Base-by-base conservation (phyloP, 1,140 invertebrate species). In the Heliconius hermathena region DNA sequence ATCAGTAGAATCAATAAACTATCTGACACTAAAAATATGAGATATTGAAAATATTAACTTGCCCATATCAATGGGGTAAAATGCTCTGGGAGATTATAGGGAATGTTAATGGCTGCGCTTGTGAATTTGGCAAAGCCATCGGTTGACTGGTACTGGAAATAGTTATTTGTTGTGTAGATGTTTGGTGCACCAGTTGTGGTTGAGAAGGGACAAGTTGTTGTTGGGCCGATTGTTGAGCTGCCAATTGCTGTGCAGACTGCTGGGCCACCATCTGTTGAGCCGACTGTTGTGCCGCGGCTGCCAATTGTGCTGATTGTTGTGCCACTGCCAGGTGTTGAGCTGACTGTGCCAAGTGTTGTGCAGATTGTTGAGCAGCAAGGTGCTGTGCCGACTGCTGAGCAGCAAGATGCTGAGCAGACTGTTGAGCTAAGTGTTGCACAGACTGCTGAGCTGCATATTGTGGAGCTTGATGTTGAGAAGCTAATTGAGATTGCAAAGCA, bases 21-120 rank as follows among this genome's bases (percentile, higher is more conserved):
- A 66, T 66, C 71, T 36, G 13, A 71, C 71, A 71, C 18, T 38
- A 71, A 71, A 29, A 71, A 36, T 71, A 71, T 71, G 54, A 57
- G 54, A 57, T 57, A 16, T 29, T 66, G 22, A 6, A 22, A 66
- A 66, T 66, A 66, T 5, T 66, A 29, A 66, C 16, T 29, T 66
- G n/a, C 20, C 22, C 33, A 71, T 38, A 70, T 81, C n/a, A 94
- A 82, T 94, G 93, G 18, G 93, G 93, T 73, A 94, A 85, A 76
- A 94, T 94, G 75, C 90, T 94, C 82, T 94, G 93, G 26, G 93
- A 93, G 80, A 94, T 94, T 72, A 94, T 94, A 36, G 93, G 93
- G 85, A 93, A 94, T 90, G 91, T 92, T 76, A 94, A 89, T 26
- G 91, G 83, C 82, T 93, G 93, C 74, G 92, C 88, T 77, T 93